Evolutionary conservation across 2,113 vertebrate genomes (phyloP), one percentile per base, ranked within the genome.

Genomic region (Bubalus kerabau): DNA sequence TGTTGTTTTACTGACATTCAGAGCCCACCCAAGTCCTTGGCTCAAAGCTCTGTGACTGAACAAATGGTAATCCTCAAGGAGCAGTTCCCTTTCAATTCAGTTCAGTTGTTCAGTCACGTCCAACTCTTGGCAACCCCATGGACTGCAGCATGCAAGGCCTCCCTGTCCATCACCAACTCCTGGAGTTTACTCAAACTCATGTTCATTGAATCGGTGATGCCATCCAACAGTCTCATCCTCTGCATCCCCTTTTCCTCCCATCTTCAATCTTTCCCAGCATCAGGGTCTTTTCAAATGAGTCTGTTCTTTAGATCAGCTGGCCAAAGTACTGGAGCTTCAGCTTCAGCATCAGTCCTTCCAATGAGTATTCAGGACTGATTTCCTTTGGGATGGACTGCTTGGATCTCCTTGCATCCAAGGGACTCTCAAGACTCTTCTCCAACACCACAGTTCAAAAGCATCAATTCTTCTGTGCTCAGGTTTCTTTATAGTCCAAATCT

Each of bases 1-100:
- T 28, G 16, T 52, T 5, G 64, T 57, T 59, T 1, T 14, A 9
- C 0, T 36, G 48, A 17, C 19, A 1, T 1, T 23, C 15, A 28
- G 26, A 93, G 26, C 8, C 9, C 21, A 8, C 12, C 1, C 12
- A 1, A 23, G 7, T 15, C 16, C 14, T 88, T 48, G 36, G 32
- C 19, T 59, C 76, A 87, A 30, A 76, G 15, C n/a, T 94, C 23
- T 80, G 32, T 54, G 8, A 16, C 8, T 59, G 7, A 60, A 46
- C 4, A 67, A 40, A 5, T 12, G 28, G 81, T 4, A 19, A 40
- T 62, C 28, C 8, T 16, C 3, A 3, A 48, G 36, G 24, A 32
- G 4, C 0, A 4, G 9, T 21, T 64, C 11, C n/a, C 64, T 71
- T 71, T 36, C n/a, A 71, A 9, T 36, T 71, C 64, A 71, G 19